phyloP scores from a whole-genome alignment of 2,113 vertebrate genomes.

The Montifringilla adamsi region DNA sequence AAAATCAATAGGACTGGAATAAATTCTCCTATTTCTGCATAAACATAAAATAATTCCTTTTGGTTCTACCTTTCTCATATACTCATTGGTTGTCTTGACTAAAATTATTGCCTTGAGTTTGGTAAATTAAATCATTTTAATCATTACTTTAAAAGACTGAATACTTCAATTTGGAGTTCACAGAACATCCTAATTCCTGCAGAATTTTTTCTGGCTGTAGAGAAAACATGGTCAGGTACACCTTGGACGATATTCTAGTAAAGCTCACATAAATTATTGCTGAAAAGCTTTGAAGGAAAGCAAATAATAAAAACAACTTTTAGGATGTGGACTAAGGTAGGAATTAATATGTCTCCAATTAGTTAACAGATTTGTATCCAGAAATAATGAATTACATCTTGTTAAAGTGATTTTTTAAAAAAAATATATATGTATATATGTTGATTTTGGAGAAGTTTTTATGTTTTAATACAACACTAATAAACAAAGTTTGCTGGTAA shows the following conservation, averaged over 20 bases:
- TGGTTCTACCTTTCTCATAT: neutral
- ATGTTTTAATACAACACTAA: neutral
- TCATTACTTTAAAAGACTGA: neutral
- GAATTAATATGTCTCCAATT: neutral
- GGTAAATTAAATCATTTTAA: neutral
- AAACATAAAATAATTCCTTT: neutral
- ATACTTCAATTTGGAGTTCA: neutral
- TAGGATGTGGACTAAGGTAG: neutral
- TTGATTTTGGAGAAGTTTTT: neutral
- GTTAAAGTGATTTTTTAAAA: neutral
- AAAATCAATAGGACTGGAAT: neutral
- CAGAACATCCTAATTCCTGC: neutral
- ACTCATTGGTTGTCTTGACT: neutral
- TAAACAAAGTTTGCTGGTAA: neutral
- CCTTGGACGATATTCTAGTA: neutral
- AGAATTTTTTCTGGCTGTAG: neutral
- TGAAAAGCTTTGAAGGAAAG: neutral
- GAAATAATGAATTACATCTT: neutral
- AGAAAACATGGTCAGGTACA: neutral
- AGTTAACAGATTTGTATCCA: neutral
- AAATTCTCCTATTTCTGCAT: neutral
- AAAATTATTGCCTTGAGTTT: neutral
- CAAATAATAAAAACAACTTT: neutral
- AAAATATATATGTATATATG: no score
- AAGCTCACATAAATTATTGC: neutral